Base-by-base conservation (phyloP, 2,113 vertebrate species). In the Rattus norvegicus region DNA sequence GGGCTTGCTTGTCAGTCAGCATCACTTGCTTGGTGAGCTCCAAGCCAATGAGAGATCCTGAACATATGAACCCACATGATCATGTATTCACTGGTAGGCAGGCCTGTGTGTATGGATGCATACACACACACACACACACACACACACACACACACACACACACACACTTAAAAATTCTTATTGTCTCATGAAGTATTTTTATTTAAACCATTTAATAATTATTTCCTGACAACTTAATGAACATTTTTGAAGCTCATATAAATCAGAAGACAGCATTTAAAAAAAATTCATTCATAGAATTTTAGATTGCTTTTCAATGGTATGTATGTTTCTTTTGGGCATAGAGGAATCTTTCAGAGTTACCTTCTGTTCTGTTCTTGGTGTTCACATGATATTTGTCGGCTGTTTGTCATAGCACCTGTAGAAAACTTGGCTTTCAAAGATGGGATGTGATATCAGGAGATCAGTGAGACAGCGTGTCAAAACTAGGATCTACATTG, bases 191-290 rank as follows among this genome's bases (percentile, higher is more conserved):
- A 76, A 69, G 11, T 22, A 72, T 67, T n/a, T 87, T 93, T 91
- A 84, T 84, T 65, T 84, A 94, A 96, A 86, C 1, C 56, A 56
- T 2, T 75, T 80, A 87, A 89, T 91, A 63, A 69, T 86, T 91
- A n/a, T 87, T 86, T 91, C 14, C 30, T 83, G 39, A 52, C 26
- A 93, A 56, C 30, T 67, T 95, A 91, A 87, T 84, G 69, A 12
- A 24, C 6, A 52, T 33, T 94, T 89, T 67, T 69, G 13, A 56
- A 95, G 93, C 67, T 63, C 20, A 63, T 26, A 52, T 67, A 77
- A 75, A 61, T 76, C 49, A 75, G 56, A 93, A 95, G 5, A 88
- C 65, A 36, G 24, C 52, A 56, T 67, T 72, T 88, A 22, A 28
- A 7, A 49, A 6, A 30, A n/a, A 77, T 89, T 89, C 26, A 56